Base-by-base conservation (phyloP, 2,797 vertebrate species). In the Pterois miles region DNA sequence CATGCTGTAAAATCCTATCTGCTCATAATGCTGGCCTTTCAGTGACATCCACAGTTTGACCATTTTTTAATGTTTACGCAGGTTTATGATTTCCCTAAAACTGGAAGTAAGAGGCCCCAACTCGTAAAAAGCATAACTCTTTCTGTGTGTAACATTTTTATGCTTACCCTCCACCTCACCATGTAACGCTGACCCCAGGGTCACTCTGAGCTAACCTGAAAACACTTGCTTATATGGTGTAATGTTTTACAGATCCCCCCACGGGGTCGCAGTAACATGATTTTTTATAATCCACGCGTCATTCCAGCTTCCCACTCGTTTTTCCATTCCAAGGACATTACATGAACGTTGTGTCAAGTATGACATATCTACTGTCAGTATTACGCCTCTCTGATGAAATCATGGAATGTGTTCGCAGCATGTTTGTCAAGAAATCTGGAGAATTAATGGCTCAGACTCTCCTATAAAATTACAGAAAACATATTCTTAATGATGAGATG, bases 71-170 rank as follows among this genome's bases (percentile, higher is more conserved):
- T 84, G 80, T 93, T 93, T 86, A 77, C 27, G 27, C 76, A 91
- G 88, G 60, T 93, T 93, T 92, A 93, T 83, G 84, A 85, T 93
- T 94, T 93, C 89, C 92, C 74, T 58, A 73, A 90, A 91, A 89
- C 75, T 91, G 91, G 91, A 92, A 93, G 89, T 91, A 50, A 71
- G 86, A 78, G 82, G 69, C 87, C 85, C 65, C 13, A 52, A 57
- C 76, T 86, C 85, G 6, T 88, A 83, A 91, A 93, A 57, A 82
- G 69, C 81, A 86, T 83, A 87, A 92, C 73, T 85, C 77, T 77
- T 66, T 85, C 82, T 66, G 74, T 88, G 88, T 81, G 12, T 14
- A 88, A 60, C 58, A 31, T 87, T 89, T 92, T 90, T 87, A 91
- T 86, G 89, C 76, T 75, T 52, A 72, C 25, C 76, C 72, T 68